phyloP scores from a whole-genome alignment of 2,888 invertebrate species.

The Drosophila antonietae region DNA sequence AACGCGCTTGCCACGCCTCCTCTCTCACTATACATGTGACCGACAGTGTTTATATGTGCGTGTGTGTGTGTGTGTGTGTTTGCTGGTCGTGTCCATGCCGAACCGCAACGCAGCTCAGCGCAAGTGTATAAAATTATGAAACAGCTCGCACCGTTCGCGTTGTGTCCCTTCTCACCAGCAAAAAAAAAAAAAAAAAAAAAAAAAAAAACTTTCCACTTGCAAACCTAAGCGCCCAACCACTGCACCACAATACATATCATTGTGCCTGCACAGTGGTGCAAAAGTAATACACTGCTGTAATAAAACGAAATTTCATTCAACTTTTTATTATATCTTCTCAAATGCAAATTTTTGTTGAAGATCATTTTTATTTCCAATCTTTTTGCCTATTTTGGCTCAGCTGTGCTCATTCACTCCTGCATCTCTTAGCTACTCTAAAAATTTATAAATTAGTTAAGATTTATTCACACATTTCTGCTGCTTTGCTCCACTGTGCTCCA shows the following conservation, averaged over 20 bases:
- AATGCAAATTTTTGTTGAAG: neutral
- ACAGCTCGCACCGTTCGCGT: slow-evolving; percentile 68
- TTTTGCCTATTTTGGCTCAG: neutral
- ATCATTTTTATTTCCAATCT: neutral
- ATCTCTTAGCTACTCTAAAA: too few relatives aligned
- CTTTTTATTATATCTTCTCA: neutral
- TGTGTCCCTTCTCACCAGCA: slow-evolving; percentile 34
- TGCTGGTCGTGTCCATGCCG: slow-evolving; percentile 68
- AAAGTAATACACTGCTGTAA: too few relatives aligned
- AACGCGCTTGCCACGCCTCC: slow-evolving; percentile 26
- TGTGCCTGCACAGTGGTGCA: slow-evolving; percentile 28
- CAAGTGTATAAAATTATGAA: slow-evolving; percentile 82
- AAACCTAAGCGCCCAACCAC: slow-evolving; percentile 5
- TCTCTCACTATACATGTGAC: neutral
- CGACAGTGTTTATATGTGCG: neutral
- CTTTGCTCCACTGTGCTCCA: slow-evolving; percentile 38
- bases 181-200: slow-evolving; percentile 13
- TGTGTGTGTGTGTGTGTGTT: slow-evolving; percentile 35
- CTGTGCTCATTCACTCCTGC: neutral
- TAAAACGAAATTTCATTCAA: neutral
- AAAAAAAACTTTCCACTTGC: slow-evolving; percentile 16
- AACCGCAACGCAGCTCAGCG: slow-evolving; percentile 70
- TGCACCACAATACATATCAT: slow-evolving; percentile 17
- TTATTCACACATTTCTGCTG: neutral
- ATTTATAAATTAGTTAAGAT: neutral